Evolutionary conservation across 2,113 vertebrate genomes (phyloP), one percentile per base, ranked within the genome.

Genomic region (Notothenia rossii): DNA sequence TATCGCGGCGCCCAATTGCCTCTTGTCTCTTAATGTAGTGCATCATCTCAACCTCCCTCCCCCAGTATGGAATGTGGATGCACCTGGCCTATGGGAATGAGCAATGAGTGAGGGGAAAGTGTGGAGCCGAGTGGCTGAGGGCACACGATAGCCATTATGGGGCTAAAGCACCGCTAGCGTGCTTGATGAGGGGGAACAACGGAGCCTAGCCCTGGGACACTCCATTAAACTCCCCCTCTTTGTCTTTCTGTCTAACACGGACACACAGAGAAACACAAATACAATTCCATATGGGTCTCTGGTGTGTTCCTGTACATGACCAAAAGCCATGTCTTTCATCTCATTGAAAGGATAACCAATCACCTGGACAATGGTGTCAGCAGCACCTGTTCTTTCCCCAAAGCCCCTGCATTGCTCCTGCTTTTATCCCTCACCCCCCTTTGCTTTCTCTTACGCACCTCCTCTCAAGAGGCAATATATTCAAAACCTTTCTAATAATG

Each of bases 141-240:
- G 86, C 86, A 55, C 84, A 69, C 82, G 65, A 72, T 79, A 77
- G 90, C 92, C 92, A 93, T 94, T 92, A 94, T 51, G 83, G 78
- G 90, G 91, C 92, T 92, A 91, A 91, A 92, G 92, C 85, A 88
- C 88, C 86, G 83, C 75, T 88, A 87, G 88, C 70, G 88, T 93
- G 92, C 88, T 92, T 91, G 91, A 94, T 93, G 93, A 93, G 89
- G 90, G 89, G 90, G 90, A 94, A 92, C 93, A 84, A 83, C 76
- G 82, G 79, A 90, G 88, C 81, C 86, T 90, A 78, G 79, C 91
- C 88, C 88, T 82, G 89, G 90, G 93, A 92, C 90, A 91, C 87
- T 79, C 88, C 93, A 92, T 92, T 94, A 89, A 90, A 92, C 84
- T 88, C 84, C 78, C 76, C 86, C 84, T 84, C 87, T 93, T 90